Evolutionary conservation across 2,888 invertebrate genomes (phyloP), one percentile per base, ranked within the genome.

Genomic region (Mythimna pallens): DNA sequence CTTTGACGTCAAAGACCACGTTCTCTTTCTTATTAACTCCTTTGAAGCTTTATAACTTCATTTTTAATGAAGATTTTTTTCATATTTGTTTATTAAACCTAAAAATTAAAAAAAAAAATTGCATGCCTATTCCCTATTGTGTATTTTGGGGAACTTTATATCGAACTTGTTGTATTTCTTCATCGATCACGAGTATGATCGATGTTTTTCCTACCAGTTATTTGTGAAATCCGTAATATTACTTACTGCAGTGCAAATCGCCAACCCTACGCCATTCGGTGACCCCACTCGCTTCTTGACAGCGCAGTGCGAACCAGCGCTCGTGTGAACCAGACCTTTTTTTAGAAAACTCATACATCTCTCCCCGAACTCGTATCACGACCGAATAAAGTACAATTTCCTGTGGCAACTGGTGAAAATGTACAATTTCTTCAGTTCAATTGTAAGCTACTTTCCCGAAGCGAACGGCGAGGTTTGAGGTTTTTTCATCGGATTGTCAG

Each of bases 361-460:
- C 7, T 71, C 78, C 59, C 59, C 34, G 74, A 66, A 25, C 62
- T 66, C 73, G 57, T 79, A 87, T 65, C 34, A 50, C 62, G 0
- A 14, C 7, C 61, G 22, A 79, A 71, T 86, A 88, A 69, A 74
- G 86, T 80, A 69, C 47, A 84, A 76, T 80, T 86, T 89, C 67
- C 78, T 65, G 77, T 82, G 67, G n/a, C 62, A 83, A 22, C 10
- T 67, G 10, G 64, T 70, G 69, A 88, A 89, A 81, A 94, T 95
- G 94, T 91, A 93, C 88, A 92, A 92, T 90, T 93, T 94, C 91
- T 93, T 93, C 88, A 90, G 89, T 77, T 85, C 90, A 79, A 90
- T 93, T 85, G 90, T 93, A 86, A 90, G 88, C 89, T 92, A 94
- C 92, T 93, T 94, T 90, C 93, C 93, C 83, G 89, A 88, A 86